Percentiles rank a stretch among this genome's conserved stretches.
phyloP scores from a whole-genome alignment of 1,140 invertebrate genomes.

The Listronotus oregonensis region DNA sequence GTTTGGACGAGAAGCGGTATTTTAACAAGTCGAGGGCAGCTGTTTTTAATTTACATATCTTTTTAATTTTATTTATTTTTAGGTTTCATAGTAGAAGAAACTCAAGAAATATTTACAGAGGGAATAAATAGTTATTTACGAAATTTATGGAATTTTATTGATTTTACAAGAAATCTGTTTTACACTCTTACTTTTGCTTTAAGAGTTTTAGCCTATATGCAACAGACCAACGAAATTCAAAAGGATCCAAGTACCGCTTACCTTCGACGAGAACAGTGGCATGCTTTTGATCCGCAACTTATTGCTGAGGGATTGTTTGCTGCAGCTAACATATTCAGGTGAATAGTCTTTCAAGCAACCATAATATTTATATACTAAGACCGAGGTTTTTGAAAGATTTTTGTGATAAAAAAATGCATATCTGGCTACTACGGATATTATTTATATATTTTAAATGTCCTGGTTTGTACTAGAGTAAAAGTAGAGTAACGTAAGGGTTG shows the following conservation, averaged over 20 bases:
- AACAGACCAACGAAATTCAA: conserved; percentile 71
- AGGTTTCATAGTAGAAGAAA: conserved; percentile 92
- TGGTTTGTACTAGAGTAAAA: too few relatives aligned
- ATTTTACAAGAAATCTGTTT: conserved; percentile 86
- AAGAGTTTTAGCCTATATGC: conserved; percentile 76
- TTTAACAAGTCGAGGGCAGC: too few relatives aligned
- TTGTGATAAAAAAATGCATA: too few relatives aligned
- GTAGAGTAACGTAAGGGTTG: too few relatives aligned
- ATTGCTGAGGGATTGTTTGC: conserved; percentile 94
- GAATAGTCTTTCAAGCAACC: too few relatives aligned
- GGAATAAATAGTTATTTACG: conserved; percentile 82
- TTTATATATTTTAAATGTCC: too few relatives aligned
- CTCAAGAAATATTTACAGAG: conserved; percentile 83
- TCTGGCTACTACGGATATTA: too few relatives aligned
- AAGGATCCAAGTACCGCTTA: conserved; percentile 69
- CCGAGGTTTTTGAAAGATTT: too few relatives aligned
- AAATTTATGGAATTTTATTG: conserved; percentile 96
- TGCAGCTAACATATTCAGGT: conserved; percentile 91
- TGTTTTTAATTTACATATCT: too few relatives aligned
- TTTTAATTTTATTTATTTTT: conserved; percentile 31
- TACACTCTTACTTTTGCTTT: conserved; percentile 81
- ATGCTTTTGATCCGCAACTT: conserved; percentile 91
- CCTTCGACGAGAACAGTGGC: conserved; percentile 83
- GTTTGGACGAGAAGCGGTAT: too few relatives aligned
- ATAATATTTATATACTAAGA: too few relatives aligned